Evolutionary conservation across 1,140 invertebrate species (phyloP).

Genomic region (Drosophila parabipectinata): DNA sequence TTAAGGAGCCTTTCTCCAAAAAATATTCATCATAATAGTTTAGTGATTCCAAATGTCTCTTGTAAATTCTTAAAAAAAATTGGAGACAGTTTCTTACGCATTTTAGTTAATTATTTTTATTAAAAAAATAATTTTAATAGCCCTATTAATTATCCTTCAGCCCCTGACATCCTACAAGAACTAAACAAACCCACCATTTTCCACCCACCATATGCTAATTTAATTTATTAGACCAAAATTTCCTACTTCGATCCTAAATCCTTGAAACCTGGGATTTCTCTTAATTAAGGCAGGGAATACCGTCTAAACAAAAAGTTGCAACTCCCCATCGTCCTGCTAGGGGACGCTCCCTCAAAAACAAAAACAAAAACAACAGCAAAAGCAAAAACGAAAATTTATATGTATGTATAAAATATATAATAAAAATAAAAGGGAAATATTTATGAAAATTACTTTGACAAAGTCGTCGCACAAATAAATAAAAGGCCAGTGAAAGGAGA

Average conservation of each 20-base stretch:
- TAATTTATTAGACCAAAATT: slow-evolving; percentile 22
- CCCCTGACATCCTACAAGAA: too few relatives aligned
- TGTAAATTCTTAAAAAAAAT: too few relatives aligned
- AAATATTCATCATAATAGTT: too few relatives aligned
- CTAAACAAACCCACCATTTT: too few relatives aligned
- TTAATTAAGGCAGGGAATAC: slow-evolving; percentile 58
- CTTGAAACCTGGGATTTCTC: slow-evolving; percentile 43
- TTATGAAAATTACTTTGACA: slow-evolving; percentile 78
- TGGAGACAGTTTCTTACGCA: too few relatives aligned
- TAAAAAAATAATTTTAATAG: too few relatives aligned
- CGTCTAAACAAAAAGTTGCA: slow-evolving; percentile 40
- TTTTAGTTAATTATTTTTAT: too few relatives aligned
- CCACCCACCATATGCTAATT: slow-evolving; percentile 15
- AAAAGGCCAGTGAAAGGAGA: slow-evolving; percentile 26
- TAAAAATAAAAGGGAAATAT: slow-evolving; percentile 54
- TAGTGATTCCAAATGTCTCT: too few relatives aligned
- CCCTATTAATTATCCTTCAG: too few relatives aligned
- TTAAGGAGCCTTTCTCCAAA: too few relatives aligned
- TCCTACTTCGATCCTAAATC: slow-evolving; percentile 13
- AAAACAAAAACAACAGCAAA: neutral
- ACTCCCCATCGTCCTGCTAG: neutral
- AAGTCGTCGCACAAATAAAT: slow-evolving; percentile 73
- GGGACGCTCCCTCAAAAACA: neutral
- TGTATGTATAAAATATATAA: slow-evolving; percentile 3
- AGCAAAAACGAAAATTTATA: neutral